Conservation (phyloP, 2,113 vertebrate species). For the Carassius gibelio region DNA sequence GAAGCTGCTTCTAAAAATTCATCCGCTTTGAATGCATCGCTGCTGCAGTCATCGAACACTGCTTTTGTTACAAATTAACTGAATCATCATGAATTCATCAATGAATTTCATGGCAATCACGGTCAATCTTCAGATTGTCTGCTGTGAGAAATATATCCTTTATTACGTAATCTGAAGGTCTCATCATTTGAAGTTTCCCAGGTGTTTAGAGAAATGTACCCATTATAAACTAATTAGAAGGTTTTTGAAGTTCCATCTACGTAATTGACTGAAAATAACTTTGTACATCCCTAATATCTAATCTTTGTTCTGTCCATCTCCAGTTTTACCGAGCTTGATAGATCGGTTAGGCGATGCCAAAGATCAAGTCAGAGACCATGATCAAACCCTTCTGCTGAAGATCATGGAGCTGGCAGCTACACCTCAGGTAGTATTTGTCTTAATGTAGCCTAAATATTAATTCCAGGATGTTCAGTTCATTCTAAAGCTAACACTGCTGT, state of each 20-base stretch:
- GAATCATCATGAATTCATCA: background rate
- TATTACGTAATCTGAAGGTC: background rate
- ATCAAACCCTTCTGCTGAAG: conserved; percentile 92
- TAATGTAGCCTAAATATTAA: background rate
- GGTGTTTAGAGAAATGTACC: background rate
- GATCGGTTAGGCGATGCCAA: conserved; percentile 95
- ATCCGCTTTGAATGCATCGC: background rate
- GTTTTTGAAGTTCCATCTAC: background rate
- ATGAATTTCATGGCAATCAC: background rate
- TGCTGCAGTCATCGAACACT: background rate
- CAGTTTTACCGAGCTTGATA: conserved; percentile 94
- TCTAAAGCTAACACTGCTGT: background rate
- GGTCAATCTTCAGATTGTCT: background rate
- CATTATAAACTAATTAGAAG: background rate
- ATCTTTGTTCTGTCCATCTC: conserved; percentile 44
- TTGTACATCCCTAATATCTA: background rate
- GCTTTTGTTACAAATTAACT: background rate
- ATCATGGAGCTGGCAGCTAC: conserved; percentile 94
- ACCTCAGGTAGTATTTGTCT: conserved; percentile 77
- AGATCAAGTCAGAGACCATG: conserved; percentile 94
- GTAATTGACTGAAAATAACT: background rate
- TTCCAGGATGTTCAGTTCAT: background rate
- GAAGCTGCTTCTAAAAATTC: background rate
- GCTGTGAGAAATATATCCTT: background rate
- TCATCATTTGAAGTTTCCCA: background rate